Evolutionary conservation across 2,113 vertebrate species (phyloP).

Genomic region (Gracilinanus agilis): DNA sequence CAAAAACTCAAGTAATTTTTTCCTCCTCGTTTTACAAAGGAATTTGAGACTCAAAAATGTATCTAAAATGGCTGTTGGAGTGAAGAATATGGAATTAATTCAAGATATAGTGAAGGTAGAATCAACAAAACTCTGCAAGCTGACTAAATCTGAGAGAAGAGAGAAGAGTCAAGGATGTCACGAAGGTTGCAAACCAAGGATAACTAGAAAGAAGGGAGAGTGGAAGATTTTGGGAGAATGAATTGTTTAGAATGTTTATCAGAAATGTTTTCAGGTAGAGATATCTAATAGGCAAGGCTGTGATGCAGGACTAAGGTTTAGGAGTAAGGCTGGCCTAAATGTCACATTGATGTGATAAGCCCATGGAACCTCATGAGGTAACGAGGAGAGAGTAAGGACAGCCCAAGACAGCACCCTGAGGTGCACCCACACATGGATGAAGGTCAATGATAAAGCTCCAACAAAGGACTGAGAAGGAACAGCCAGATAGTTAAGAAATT

Average conservation of each 20-base stretch:
- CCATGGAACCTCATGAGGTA: no score
- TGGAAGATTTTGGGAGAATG: background rate
- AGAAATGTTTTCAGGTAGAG: background rate
- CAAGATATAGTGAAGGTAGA: background rate
- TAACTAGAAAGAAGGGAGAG: background rate
- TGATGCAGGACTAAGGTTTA: background rate
- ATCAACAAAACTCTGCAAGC: background rate
- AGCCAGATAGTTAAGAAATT: background rate
- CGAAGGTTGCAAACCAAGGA: background rate
- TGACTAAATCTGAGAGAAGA: background rate
- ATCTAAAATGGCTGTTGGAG: background rate
- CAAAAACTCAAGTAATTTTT: background rate
- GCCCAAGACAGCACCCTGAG: background rate
- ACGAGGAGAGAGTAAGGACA: background rate
- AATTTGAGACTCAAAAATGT: background rate
- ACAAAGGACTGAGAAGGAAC: background rate
- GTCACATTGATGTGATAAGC: background rate
- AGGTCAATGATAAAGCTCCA: background rate
- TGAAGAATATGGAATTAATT: background rate
- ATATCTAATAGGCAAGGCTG: background rate
- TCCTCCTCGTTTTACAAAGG: background rate
- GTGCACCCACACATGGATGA: background rate
- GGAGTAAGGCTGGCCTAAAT: background rate
- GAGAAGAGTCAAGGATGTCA: background rate
- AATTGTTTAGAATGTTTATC: background rate